Evolutionary conservation across 2,797 vertebrate genomes (phyloP).

Genomic region (Pelobates cultripes): DNA sequence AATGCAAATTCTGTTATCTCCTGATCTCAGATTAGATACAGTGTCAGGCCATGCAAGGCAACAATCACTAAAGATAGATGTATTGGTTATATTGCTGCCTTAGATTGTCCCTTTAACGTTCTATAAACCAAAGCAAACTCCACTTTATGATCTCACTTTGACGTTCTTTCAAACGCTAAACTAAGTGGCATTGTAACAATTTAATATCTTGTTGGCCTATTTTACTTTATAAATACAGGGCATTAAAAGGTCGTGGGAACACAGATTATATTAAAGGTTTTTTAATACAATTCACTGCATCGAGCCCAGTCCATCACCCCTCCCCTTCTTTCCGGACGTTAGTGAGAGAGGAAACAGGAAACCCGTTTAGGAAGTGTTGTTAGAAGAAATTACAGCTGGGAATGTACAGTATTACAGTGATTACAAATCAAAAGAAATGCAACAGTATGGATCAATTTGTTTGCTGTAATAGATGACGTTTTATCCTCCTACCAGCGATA

Average conservation of each 20-base stretch:
- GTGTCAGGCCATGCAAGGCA: too few relatives aligned
- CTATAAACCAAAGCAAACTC: too few relatives aligned
- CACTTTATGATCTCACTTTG: too few relatives aligned
- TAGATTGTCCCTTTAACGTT: too few relatives aligned
- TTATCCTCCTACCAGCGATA: too few relatives aligned
- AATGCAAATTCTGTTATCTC: too few relatives aligned
- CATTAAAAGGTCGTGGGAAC: slow-evolving; percentile 41
- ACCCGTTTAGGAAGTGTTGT: slow-evolving; percentile 45
- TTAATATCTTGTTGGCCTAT: slow-evolving; percentile 22
- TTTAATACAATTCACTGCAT: slow-evolving; percentile 19
- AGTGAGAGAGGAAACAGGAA: slow-evolving; percentile 52
- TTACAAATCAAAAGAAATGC: slow-evolving; percentile 12
- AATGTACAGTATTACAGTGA: slow-evolving; percentile 28
- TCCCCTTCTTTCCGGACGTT: slow-evolving; percentile 20
- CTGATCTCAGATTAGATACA: too few relatives aligned
- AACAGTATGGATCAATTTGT: too few relatives aligned
- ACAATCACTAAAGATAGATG: too few relatives aligned
- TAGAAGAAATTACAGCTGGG: slow-evolving; percentile 24
- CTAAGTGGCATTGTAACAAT: slow-evolving; percentile 2
- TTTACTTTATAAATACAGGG: slow-evolving; percentile 14
- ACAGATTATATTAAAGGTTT: slow-evolving; percentile 15
- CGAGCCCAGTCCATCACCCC: slow-evolving; percentile 14
- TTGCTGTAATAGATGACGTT: too few relatives aligned
- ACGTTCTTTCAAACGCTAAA: background rate
- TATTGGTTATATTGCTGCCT: too few relatives aligned